Percentiles rank a stretch among this genome's conserved stretches.
phyloP scores from a whole-genome alignment of 2,888 invertebrate genomes.

The Philopedon plagiatum region DNA sequence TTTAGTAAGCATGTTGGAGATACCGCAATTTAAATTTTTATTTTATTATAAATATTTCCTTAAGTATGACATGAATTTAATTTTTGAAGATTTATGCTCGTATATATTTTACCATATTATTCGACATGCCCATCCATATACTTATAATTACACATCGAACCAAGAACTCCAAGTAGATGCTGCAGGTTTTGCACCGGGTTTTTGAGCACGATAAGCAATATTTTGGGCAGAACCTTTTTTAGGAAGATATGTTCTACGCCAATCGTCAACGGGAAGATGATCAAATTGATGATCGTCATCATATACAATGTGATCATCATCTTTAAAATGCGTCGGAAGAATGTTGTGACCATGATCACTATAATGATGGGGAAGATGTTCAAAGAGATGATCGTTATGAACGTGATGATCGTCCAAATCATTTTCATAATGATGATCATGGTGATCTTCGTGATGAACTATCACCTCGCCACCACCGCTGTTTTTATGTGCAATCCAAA shows the following conservation, averaged over 20 bases:
- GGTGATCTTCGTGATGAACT: constrained; percentile 50
- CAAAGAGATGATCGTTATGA: constrained; percentile 40
- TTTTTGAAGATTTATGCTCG: too few species aligned
- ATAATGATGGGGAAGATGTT: constrained; percentile 31
- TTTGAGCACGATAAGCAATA: constrained; percentile 62
- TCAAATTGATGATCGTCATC: constrained; percentile 40
- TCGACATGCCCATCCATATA: too few species aligned
- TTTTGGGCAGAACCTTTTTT: constrained; percentile 59
- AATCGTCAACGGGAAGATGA: constrained; percentile 32
- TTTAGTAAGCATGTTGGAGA: too few species aligned
- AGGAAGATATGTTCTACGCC: constrained; percentile 55
- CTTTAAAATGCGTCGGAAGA: too few species aligned
- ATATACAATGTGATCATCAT: too few species aligned
- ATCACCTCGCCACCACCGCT: constrained; percentile 34
- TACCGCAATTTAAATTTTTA: too few species aligned
- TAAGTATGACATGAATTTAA: too few species aligned
- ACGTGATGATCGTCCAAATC: too few species aligned
- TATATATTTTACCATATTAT: too few species aligned
- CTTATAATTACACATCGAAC: constrained; percentile 22
- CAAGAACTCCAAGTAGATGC: constrained; percentile 33
- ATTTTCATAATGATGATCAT: constrained; percentile 51
- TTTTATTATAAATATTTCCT: too few species aligned
- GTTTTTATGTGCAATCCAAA: constrained; percentile 32
- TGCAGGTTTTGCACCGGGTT: constrained; percentile 49
- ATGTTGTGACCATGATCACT: too few species aligned